Conservation (phyloP, 1,140 invertebrate genomes). For the Neodiprion lecontei region DNA sequence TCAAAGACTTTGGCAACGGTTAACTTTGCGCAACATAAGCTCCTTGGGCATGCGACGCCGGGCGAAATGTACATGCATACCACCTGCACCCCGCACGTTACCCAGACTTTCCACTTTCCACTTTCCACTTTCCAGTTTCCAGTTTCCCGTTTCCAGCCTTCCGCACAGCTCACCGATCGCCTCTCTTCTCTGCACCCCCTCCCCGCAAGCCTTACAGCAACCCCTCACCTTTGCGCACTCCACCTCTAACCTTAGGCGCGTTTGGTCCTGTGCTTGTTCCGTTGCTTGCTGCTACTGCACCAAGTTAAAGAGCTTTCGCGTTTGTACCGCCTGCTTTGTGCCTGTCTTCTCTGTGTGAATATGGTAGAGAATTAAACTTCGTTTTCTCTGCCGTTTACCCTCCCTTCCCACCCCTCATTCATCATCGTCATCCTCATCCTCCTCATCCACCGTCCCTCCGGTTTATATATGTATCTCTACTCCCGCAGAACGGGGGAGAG, state of each 20-base stretch:
- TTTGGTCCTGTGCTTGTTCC: background rate
- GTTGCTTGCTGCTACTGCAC: too few relatives aligned
- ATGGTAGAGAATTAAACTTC: background rate
- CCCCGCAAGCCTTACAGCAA: too few relatives aligned
- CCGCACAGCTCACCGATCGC: background rate
- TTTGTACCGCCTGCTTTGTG: background rate
- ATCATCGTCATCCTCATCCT: too few relatives aligned
- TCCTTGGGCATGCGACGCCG: background rate
- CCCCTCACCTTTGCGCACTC: too few relatives aligned
- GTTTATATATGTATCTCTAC: background rate
- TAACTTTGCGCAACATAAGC: background rate
- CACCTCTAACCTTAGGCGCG: too few relatives aligned
- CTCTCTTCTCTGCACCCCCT: background rate
- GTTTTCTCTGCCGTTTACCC: background rate
- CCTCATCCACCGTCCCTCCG: too few relatives aligned
- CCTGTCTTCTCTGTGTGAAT: background rate
- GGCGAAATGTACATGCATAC: too few relatives aligned
- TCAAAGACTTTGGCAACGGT: slow-evolving; percentile 28
- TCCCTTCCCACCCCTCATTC: too few relatives aligned
- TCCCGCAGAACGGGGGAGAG: background rate
- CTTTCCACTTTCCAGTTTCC: background rate
- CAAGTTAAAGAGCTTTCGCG: too few relatives aligned
- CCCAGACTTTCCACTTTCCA: slow-evolving; percentile 1
- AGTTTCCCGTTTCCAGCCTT: background rate
- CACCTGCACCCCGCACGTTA: background rate